Base-by-base conservation (phyloP, 2,888 invertebrate genomes). In the Calameuta filiformis region DNA sequence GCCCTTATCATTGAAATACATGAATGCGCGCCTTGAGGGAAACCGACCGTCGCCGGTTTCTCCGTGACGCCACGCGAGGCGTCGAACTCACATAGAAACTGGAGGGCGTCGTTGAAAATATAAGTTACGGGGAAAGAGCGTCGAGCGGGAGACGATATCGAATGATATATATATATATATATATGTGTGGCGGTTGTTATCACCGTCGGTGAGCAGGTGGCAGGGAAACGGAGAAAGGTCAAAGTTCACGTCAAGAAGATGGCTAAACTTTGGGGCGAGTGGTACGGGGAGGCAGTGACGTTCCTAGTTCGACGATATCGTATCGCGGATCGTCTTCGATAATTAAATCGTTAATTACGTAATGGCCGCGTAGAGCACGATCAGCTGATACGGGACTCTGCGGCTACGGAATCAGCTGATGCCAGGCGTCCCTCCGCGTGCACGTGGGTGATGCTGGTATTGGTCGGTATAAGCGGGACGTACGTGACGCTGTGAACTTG, bases 1-100 rank as follows among this genome's bases (percentile, higher is more conserved):
- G 71, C 71, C 34, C 71, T 71, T 71, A 71, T 71, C 71, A 30
- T 12, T 34, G 71, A 71, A 30, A 34, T 71, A 71, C 71, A 34
- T 30, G 71, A 30, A 34, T 33, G 71, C 30, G 11, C 34, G 34
- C 71, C 31, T 71, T 56, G 23, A 40, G 40, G 40, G 40, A 40
- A 40, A 15, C 15, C 56, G 56, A 23, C 6, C 56, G 56, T 23
- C 23, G 56, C 9, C 56, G 56, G 56, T 23, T 56, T 56, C 56
- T 56, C 56, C 0, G 23, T 56, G 56, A 56, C 15, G 15, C 15
- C 23, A 15, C 9, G 23, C 23, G 23, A 56, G 23, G 56, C 56
- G 23, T 23, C 23, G 23, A 23, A 23, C 56, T 23, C 56, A 0
- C 56, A 2, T 56, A 56, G 56, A 56, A 23, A 56, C 56, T 23